Evolutionary conservation across 2,113 vertebrate species (phyloP).

Genomic region (Rafetus swinhoei): DNA sequence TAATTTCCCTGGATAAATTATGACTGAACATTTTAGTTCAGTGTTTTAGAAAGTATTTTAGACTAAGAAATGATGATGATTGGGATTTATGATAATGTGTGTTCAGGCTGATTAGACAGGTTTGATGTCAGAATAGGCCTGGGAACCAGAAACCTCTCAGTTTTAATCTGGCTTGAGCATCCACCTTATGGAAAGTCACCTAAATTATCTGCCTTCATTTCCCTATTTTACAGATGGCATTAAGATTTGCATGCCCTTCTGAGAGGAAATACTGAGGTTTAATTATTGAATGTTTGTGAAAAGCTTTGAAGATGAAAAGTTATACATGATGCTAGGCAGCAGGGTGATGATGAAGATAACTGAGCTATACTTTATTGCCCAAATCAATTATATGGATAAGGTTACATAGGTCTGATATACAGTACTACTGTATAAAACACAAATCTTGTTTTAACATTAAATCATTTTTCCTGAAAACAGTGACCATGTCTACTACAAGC

Average conservation of each 20-base stretch:
- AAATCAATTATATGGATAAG: not conserved
- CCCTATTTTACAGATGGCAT: not conserved
- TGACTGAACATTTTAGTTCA: not conserved
- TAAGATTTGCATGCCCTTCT: not conserved
- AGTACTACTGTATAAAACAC: not conserved
- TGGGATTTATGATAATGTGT: not conserved
- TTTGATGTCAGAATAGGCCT: not conserved
- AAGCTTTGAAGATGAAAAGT: not conserved
- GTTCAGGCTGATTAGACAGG: not conserved
- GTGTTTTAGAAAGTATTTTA: not conserved
- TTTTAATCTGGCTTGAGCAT: not conserved
- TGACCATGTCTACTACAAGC: not conserved
- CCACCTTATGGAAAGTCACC: not conserved
- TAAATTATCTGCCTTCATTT: not conserved
- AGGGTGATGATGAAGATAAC: not conserved
- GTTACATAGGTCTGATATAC: not conserved
- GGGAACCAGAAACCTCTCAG: not conserved
- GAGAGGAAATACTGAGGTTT: not conserved
- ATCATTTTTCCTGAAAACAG: not conserved
- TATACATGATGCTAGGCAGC: not conserved
- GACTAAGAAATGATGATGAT: not conserved
- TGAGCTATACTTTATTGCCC: not conserved
- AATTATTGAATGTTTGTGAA: not conserved
- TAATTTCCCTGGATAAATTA: constrained; percentile 52
- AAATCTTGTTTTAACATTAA: not conserved